Base-by-base conservation (phyloP, 2,113 vertebrate genomes). In the Chaetops frenatus region DNA sequence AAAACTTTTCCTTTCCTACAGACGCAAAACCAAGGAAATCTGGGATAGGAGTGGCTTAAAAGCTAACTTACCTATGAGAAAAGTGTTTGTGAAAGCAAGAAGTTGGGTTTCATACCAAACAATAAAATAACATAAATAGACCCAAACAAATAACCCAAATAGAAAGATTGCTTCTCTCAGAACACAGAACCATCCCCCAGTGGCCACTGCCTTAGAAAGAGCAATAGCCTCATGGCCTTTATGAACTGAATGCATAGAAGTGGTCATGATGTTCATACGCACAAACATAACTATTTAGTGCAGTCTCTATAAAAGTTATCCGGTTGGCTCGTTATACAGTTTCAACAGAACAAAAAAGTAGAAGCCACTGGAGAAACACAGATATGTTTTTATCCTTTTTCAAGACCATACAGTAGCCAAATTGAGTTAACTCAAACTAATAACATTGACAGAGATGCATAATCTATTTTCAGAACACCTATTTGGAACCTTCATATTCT, bases 231-330 rank as follows among this genome's bases (percentile, higher is more conserved):
- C 22, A 12, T 6, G 31, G 11, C 13, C 6, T 66, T 64, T 69
- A n/a, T 16, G 22, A 76, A 60, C 3, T 2, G 10, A 90, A 44
- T 15, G n/a, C 9, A 0, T 27, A 70, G 50, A 69, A 66, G 3
- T 15, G 3, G 28, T 18, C 0, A 0, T 11, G 33, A 6, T 15
- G 17, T 38, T 61, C 28, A 6, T 9, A 8, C 3, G 44, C 9
- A 47, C 9, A 69, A 70, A 35, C 3, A 36, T 11, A 73, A n/a
- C 2, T 19, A 4, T 74, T 73, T 73, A 54, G 5, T 71, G 35
- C 13, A 60, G 22, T 51, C 12, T 23, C 7, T 36, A 8, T 35
- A 36, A 62, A 88, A 23, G 8, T 53, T 57, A 66, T 35, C 5
- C 7, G 12, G 8, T 7, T 0, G 1, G 4, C 11, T 58, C 18